phyloP scores from a whole-genome alignment of 2,113 vertebrate species.

The Galeopterus variegatus region DNA sequence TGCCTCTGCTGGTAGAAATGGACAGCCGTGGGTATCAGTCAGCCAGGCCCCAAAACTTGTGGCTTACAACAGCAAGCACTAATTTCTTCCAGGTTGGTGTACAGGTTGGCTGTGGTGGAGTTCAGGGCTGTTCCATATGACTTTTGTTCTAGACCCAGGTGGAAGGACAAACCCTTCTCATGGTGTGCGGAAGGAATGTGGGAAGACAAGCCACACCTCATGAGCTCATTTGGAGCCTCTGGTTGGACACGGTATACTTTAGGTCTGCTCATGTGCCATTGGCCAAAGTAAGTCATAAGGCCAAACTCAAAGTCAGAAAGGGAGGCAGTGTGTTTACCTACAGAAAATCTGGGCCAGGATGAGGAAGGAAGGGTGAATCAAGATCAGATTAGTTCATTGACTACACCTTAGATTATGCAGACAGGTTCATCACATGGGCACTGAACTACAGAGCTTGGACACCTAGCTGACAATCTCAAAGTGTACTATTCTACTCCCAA shows the following conservation, averaged over 20 bases:
- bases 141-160: not conserved
- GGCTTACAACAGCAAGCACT: not conserved
- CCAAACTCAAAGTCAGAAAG: not conserved
- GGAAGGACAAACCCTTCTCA: not conserved
- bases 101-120: not conserved
- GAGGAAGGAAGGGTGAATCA: not conserved
- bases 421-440: not conserved
- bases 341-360: too few species aligned
- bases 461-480: not conserved
- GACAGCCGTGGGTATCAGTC: not conserved
- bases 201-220: not conserved
- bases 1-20: not conserved
- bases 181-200: not conserved
- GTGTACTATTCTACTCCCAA: not conserved
- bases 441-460: not conserved
- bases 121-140: not conserved
- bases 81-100: not conserved
- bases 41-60: not conserved
- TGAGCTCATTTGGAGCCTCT: not conserved
- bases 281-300: not conserved
- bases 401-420: not conserved
- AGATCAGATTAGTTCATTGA: not conserved
- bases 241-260: rapidly evolving
- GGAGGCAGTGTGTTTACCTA: not conserved
- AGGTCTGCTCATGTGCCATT: not conserved